Base-by-base conservation (phyloP, 2,888 invertebrate species). In the Apocheima hispidaria region DNA sequence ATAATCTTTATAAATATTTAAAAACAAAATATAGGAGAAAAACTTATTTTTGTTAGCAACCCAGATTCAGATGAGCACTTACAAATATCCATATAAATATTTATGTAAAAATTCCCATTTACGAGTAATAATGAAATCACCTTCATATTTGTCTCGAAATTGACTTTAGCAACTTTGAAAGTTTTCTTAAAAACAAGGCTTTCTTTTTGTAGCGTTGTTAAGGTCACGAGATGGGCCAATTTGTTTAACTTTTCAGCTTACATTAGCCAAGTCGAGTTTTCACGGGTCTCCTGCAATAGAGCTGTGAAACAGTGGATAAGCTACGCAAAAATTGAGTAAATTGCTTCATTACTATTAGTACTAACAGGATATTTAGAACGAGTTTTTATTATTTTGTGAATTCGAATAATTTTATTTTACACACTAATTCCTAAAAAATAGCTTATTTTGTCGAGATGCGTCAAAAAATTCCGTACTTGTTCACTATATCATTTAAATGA, bases 221-320 rank as follows among this genome's bases (percentile, higher is more conserved):
- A 74, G 73, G 74, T 71, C 73, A 70, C 72, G 46, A 67, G 72
- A 67, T 68, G 69, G 71, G 79, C 82, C 83, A 86, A 86, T 87
- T 86, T 87, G 85, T 87, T 84, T 84, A 86, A 88, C 83, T 88
- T 88, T 87, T 83, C 83, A 84, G 83, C 82, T 84, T 81, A 86
- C 84, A 87, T 87, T 86, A 86, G 76, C 81, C 74, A 73, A 80
- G 83, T 86, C 83, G 86, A 87, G 86, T 84, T 88, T 85, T 73
- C 81, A 73, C 75, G 71, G 82, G 77, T 77, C 78, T 75, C 81
- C 18, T 35, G 28, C 40, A 44, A 21, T 48, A 18, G 26, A 56
- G 16, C 5, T 40, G 2, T 33, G 1, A 2, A 21, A 35, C 61
- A 35, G 61, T 46, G 16, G 2, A 18, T 44, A 43, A 38, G 18